Evolutionary conservation across 92 coral and sea anemone genomes (phyloP), one percentile per base, ranked within the genome.

Genomic region (Blastomussa wellsi): DNA sequence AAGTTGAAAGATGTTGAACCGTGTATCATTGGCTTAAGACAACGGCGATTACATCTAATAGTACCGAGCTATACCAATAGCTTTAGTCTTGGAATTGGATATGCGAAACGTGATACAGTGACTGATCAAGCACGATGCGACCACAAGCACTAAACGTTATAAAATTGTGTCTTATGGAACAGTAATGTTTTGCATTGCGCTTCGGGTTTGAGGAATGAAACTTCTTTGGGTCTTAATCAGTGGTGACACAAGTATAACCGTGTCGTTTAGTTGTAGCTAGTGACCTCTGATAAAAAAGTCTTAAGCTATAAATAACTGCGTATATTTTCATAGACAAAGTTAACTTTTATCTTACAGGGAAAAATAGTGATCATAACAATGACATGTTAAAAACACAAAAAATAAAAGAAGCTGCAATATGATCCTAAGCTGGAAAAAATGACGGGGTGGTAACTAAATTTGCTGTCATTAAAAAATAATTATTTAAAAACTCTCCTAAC

Each of bases 391-490:
- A 28, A 74, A 74, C n/a, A 41, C 9, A 24, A 41, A 42, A 9
- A 44, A 1, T 29, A 0, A 10, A 74, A 42, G 1, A 41, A 70
- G 33, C 20, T 55, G 47, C 55, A 20, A 77, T 3, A 33, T 53
- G 81, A 35, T 57, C 15, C 32, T 77, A 20, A 19, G 7, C n/a
- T 60, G 31, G 28, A 44, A 2, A 28, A 74, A 15, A 11, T 44
- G 47, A 47, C n/a, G 48, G 2, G 5, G 11, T 29, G 62, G 62
- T 24, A 32, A 33, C 39, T 81, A 31, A 69, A 24, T 26, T n/a
- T 10, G 55, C 14, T 10, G 66, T 29, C 19, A 68, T 81, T 41
- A 81, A 81, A 81, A 44, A 70, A 26, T 67, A 32, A 81, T 49
- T 5, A 52, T 38, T 12, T 39, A 15, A 22, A 55, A 41, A 36